These are phyloP conservation scores for Progne subis DNA, from an alignment of 2,113 vertebrate species.

Conservation along the genomic window DNA sequence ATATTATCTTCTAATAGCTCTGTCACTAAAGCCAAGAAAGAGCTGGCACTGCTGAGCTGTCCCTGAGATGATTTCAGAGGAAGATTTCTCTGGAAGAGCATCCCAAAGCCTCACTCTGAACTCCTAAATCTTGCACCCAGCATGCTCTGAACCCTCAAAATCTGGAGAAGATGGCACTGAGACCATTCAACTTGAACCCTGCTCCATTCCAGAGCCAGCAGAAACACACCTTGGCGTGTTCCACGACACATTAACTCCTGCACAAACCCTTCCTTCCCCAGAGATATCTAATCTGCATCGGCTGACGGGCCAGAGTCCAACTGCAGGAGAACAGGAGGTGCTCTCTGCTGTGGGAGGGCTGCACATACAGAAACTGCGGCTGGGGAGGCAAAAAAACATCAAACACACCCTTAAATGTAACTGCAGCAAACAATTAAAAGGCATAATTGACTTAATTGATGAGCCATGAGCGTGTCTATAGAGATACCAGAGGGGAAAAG, in stretches of 20 bases:
- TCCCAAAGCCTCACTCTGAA: background rate
- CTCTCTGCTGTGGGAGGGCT: background rate
- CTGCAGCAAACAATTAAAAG: background rate
- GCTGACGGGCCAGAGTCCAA: background rate
- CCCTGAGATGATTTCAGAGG: background rate
- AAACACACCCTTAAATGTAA: background rate
- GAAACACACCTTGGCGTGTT: background rate
- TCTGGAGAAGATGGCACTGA: background rate
- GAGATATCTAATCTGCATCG: background rate
- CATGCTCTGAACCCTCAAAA: background rate
- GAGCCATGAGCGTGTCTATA: background rate
- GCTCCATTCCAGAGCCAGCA: background rate
- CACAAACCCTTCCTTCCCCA: background rate
- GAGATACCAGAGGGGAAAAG: background rate
- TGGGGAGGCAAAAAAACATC: background rate
- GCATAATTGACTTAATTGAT: background rate
- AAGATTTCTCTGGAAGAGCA: background rate
- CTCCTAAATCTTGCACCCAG: background rate
- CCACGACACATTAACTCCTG: background rate
- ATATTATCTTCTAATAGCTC: background rate
- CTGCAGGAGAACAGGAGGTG: background rate
- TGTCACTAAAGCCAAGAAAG: background rate
- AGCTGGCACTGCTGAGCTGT: background rate
- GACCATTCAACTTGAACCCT: background rate
- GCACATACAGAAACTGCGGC: background rate